phyloP scores from a whole-genome alignment of 2,113 vertebrate genomes.

The Bubo blakistoni region DNA sequence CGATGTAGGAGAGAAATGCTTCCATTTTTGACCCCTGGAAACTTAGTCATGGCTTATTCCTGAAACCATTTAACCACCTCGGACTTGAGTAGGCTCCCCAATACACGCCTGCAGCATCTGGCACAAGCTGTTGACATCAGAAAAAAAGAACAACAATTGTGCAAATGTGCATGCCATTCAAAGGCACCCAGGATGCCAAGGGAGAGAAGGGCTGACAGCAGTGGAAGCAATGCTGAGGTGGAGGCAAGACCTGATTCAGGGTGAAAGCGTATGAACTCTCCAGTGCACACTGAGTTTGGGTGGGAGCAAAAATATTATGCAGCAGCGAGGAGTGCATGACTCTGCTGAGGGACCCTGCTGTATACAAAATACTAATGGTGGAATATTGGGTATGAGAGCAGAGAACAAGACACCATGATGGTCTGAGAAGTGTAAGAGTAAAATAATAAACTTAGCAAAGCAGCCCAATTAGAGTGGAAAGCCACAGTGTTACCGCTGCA shows the following conservation, averaged over 20 bases:
- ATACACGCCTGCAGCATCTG: background rate
- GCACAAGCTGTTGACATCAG: background rate
- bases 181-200: background rate
- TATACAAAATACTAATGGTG: background rate
- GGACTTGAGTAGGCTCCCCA: background rate
- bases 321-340: rapidly evolving
- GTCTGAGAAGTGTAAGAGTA: background rate
- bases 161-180: background rate
- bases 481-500: background rate
- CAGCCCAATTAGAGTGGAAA: background rate
- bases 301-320: background rate
- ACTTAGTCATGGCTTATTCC: background rate
- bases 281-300: background rate
- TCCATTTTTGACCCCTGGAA: background rate
- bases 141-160: background rate
- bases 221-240: background rate
- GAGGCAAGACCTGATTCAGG: background rate
- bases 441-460: background rate
- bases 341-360: background rate
- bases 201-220: background rate
- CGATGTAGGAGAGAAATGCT: rapidly evolving
- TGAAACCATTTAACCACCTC: background rate
- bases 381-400: background rate
- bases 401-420: background rate
- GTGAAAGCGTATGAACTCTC: rapidly evolving